These are phyloP conservation scores for Epinotia demarniana DNA, from an alignment of 2,888 invertebrate species.

Conservation along the genomic window DNA sequence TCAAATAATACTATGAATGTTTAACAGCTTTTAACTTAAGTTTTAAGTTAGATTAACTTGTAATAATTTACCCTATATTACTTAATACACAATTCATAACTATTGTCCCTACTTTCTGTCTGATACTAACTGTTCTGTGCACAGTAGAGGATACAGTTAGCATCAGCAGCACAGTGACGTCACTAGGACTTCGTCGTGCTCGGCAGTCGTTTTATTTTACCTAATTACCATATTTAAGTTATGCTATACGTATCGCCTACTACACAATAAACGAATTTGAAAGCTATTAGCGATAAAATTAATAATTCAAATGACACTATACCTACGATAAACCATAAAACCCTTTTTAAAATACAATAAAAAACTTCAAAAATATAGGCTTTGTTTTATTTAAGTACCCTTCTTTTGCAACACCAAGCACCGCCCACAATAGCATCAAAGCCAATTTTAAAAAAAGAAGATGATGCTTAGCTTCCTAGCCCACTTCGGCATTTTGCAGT, in stretches of 20 bases:
- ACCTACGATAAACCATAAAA: conserved; percentile 81
- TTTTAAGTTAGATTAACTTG: conserved; percentile 72
- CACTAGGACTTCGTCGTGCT: conserved; percentile 4
- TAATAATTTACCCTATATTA: conserved; percentile 71
- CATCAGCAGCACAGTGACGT: conserved; percentile 19
- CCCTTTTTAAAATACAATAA: conserved; percentile 79
- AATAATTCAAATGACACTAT: conserved; percentile 78
- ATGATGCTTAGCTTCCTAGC: no score
- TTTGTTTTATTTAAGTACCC: conserved; percentile 58
- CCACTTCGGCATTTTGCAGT: no score
- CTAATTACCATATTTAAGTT: conserved; percentile 63
- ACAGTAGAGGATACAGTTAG: conserved; percentile 48
- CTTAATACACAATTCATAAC: conserved; percentile 78
- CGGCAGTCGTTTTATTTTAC: conserved; percentile 49
- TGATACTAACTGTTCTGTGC: conserved; percentile 62
- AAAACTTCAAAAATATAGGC: conserved; percentile 61
- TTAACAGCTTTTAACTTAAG: conserved; percentile 79
- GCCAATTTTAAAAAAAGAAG: no score
- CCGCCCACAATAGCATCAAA: no score
- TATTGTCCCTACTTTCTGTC: conserved; percentile 63
- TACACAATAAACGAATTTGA: conserved; percentile 79
- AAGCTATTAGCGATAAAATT: conserved; percentile 77
- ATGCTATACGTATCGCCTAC: conserved; percentile 78
- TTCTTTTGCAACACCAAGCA: neutral
- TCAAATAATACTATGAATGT: conserved; percentile 66